Evolutionary conservation across 1,140 invertebrate genomes (phyloP).

Genomic region (Cyphomyrmex costatus): DNA sequence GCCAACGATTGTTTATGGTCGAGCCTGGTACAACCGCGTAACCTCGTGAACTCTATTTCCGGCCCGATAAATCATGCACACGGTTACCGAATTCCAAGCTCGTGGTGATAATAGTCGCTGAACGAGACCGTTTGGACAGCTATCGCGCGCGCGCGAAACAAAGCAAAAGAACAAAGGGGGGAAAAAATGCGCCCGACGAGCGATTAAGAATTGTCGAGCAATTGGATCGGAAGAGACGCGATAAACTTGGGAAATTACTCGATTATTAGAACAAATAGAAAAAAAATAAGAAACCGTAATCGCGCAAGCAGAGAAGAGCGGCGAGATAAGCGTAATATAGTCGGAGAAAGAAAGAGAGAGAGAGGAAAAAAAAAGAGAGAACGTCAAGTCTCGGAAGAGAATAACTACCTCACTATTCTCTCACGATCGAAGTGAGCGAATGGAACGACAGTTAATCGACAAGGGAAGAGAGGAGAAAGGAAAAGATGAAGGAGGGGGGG

Average conservation of each 20-base stretch:
- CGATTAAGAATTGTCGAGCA: conserved; percentile 33
- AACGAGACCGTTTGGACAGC: conserved; percentile 47
- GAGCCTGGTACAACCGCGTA: conserved; percentile 48
- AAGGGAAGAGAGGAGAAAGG: background rate
- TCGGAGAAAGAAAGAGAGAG: background rate
- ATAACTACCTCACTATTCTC: conserved; percentile 51
- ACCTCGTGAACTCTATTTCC: conserved; percentile 64
- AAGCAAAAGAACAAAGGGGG: background rate
- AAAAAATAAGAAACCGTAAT: conserved; percentile 29
- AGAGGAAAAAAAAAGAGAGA: background rate
- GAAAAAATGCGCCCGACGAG: background rate
- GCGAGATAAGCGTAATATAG: conserved; percentile 29
- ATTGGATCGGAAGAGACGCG: conserved; percentile 28
- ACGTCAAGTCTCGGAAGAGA: conserved; percentile 9
- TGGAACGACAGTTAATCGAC: conserved; percentile 73
- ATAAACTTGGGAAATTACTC: conserved; percentile 14
- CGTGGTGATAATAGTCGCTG: conserved; percentile 59
- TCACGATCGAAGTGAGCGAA: conserved; percentile 58
- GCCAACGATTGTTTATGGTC: conserved; percentile 53
- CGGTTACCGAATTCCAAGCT: conserved; percentile 56
- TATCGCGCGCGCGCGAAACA: conserved; percentile 4
- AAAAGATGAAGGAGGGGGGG: background rate
- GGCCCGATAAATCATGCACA: conserved; percentile 56
- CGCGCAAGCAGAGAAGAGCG: background rate
- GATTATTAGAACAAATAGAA: conserved; percentile 35